Percentiles rank a stretch among this genome's conserved stretches.
Conservation (phyloP, 2,113 vertebrate species). For the Patagioenas fasciata region DNA sequence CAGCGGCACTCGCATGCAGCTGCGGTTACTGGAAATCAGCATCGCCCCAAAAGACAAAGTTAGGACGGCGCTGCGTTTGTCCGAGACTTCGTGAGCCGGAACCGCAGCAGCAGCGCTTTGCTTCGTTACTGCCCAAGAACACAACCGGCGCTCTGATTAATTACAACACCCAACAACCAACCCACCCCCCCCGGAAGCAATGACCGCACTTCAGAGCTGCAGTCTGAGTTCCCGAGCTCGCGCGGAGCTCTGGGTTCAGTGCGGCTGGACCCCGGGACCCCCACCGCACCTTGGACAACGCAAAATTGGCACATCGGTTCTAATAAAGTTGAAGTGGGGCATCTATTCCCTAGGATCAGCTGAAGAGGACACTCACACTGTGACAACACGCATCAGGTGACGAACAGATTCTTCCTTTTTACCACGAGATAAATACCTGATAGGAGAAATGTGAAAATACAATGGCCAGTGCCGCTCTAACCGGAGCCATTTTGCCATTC, state of each 20-base stretch:
- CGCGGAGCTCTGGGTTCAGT: background rate
- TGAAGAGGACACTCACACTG: accelerated
- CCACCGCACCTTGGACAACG: too few species aligned
- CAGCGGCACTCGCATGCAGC: background rate
- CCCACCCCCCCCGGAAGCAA: background rate
- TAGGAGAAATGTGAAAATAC: background rate
- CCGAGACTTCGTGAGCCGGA: background rate
- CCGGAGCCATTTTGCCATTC: background rate
- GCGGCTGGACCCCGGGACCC: too few species aligned
- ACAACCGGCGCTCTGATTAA: background rate
- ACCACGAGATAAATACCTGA: background rate
- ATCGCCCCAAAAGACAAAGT: background rate
- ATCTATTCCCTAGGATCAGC: background rate
- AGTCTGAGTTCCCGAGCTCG: background rate
- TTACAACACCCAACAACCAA: background rate
- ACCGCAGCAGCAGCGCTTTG: background rate
- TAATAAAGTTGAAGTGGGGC: accelerated
- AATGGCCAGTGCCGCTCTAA: accelerated
- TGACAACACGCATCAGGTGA: accelerated
- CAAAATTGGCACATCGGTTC: accelerated
- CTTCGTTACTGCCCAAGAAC: background rate
- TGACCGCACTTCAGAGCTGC: background rate
- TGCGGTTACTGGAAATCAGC: background rate
- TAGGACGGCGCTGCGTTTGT: background rate
- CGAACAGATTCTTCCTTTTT: accelerated